Evolutionary conservation across 2,113 vertebrate genomes (phyloP).

Genomic region (Pterocles gutturalis): DNA sequence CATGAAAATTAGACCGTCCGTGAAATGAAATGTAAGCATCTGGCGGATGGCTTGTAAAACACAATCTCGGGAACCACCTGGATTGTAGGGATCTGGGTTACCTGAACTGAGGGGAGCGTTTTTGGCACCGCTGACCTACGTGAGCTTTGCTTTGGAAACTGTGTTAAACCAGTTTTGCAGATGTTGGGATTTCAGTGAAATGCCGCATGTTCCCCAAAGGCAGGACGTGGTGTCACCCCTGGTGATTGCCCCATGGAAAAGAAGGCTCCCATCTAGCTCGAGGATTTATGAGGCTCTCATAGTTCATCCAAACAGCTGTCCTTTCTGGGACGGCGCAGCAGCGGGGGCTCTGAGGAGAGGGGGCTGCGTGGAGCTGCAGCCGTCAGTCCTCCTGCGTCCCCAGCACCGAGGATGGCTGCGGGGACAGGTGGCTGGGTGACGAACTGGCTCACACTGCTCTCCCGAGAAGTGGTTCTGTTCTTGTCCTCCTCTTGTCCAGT

Average conservation of each 20-base stretch:
- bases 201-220: accelerated
- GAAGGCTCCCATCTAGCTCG: neutral
- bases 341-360: neutral
- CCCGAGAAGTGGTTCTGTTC: neutral
- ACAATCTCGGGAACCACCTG: constrained; percentile 62
- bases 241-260: neutral
- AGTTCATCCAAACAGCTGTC: neutral
- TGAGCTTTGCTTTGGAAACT: neutral
- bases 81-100: constrained; percentile 14
- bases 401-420: accelerated
- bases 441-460: neutral
- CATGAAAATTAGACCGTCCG: constrained; percentile 45
- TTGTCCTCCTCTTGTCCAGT: neutral
- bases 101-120: neutral
- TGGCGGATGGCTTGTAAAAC: constrained; percentile 74
- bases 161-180: neutral
- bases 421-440: neutral
- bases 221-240: neutral
- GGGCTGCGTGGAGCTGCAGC: neutral
- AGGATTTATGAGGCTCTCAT: neutral
- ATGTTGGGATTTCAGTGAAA: neutral
- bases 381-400: accelerated
- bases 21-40: constrained; percentile 38
- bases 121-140: neutral
- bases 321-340: accelerated